Evolutionary conservation across 2,113 vertebrate species (phyloP), one percentile per base, ranked within the genome.

Genomic region (Platichthys stellatus): DNA sequence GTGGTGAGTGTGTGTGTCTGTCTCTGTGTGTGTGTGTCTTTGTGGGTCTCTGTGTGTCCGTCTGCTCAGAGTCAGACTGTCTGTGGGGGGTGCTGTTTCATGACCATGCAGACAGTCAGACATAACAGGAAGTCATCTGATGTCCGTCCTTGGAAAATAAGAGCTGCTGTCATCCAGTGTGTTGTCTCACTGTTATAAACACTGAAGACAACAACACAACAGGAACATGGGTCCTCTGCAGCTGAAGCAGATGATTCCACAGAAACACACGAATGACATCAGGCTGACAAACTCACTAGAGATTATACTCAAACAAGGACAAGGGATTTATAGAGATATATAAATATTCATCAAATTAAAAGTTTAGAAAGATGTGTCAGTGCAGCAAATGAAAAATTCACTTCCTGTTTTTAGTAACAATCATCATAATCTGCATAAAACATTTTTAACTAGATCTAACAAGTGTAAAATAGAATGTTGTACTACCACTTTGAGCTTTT

Each of bases 51-150:
- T 28, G 69, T 21, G 31, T n/a, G 51, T 26, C 72, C 78, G 77
- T 84, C 65, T 20, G 63, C 53, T 56, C 18, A 67, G 72, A 15
- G 67, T 65, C 76, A 68, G 74, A 84, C 69, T 26, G 78, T 28
- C 53, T 57, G 31, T 31, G 76, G 53, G 23, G 28, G 14, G 68
- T 49, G 64, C 63, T 31, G 31, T 31, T 6, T 31, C 31, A 31
- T 31, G 31, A 31, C 31, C 31, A 31, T 7, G 31, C 31, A 31
- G 31, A 31, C 31, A 31, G 31, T 31, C 73, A 88, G 87, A 89
- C 88, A 89, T 82, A 89, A 89, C 88, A 89, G 88, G 88, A 89
- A 89, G 80, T 82, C 72, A 54, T 60, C 28, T n/a, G n/a, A 70
- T 62, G 49, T 53, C 63, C 28, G 12, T 1, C 17, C 14, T 3